Conservation (phyloP, 2,888 invertebrate species). For the Sphecodes monilicornis region DNA sequence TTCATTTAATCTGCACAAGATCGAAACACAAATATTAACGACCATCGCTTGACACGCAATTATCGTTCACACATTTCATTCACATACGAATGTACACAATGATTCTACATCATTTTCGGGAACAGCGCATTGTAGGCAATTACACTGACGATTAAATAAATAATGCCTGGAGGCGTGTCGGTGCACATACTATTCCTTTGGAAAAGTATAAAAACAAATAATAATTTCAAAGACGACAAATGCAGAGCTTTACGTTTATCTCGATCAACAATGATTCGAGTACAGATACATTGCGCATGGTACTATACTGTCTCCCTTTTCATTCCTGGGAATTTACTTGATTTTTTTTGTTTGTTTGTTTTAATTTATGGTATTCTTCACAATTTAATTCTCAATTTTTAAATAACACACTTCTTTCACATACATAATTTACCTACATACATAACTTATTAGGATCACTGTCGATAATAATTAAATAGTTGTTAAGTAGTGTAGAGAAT, state of each 20-base stretch:
- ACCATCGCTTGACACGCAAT: constrained; percentile 32
- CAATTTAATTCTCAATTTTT: constrained; percentile 45
- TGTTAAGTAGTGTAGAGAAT: constrained; percentile 61
- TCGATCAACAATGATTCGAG: constrained; percentile 32
- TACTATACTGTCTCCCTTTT: constrained; percentile 16
- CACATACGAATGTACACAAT: constrained; percentile 53
- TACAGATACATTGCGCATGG: constrained; percentile 15
- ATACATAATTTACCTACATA: constrained; percentile 60
- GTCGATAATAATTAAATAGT: constrained; percentile 61
- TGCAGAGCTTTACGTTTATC: constrained; percentile 40
- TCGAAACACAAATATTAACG: constrained; percentile 69
- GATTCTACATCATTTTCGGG: constrained; percentile 37
- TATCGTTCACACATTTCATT: constrained; percentile 52
- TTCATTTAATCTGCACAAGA: constrained; percentile 72
- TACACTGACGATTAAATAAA: constrained; percentile 54
- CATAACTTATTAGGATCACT: constrained; percentile 60
- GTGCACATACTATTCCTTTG: constrained; percentile 33
- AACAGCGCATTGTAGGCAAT: constrained; percentile 42
- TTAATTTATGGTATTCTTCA: constrained; percentile 31
- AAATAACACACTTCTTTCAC: constrained; percentile 62
- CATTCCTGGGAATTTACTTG: constrained; percentile 6
- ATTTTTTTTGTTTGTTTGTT: constrained; percentile 18
- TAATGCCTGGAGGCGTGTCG: constrained; percentile 35
- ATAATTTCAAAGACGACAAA: constrained; percentile 52
- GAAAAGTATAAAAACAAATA: constrained; percentile 69